phyloP scores from a whole-genome alignment of 2,113 vertebrate genomes.

The Corythaeola cristata region DNA sequence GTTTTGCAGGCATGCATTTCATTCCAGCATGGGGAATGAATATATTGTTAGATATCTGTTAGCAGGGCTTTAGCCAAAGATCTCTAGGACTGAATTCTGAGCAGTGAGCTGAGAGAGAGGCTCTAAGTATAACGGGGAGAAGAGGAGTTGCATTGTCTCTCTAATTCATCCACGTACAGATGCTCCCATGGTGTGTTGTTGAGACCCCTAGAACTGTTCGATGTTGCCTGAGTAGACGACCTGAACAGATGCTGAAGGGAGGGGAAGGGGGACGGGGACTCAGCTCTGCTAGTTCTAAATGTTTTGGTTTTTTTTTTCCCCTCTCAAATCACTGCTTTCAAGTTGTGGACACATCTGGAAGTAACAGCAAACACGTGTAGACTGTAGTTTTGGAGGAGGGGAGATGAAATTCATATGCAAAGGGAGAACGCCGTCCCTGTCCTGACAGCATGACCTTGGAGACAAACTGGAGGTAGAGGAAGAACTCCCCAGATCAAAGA shows the following conservation, averaged over 20 bases:
- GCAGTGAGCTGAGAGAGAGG: neutral
- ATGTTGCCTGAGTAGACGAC: neutral
- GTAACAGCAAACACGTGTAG: slow-evolving; percentile 63
- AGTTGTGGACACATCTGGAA: slow-evolving; percentile 64
- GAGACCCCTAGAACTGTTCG: neutral
- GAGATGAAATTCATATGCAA: slow-evolving; percentile 38
- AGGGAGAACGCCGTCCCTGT: neutral
- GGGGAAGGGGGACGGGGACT: neutral
- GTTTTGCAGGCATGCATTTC: neutral
- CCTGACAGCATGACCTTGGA: slow-evolving; percentile 29
- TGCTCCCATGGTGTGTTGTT: neutral
- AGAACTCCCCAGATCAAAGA: slow-evolving; percentile 29
- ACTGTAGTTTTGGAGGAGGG: neutral
- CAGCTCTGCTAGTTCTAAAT: neutral
- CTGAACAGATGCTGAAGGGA: neutral
- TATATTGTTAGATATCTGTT: slow-evolving; percentile 22
- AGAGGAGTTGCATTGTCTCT: neutral
- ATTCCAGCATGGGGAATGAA: slow-evolving; percentile 1
- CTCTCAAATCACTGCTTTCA: slow-evolving; percentile 42
- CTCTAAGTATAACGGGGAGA: neutral
- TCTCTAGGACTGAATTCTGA: slow-evolving; percentile 38
- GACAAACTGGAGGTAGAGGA: slow-evolving; percentile 5
- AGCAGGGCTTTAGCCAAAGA: neutral
- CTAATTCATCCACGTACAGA: neutral
- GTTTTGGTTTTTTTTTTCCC: neutral